These are phyloP conservation scores for Apantesis nais DNA, from an alignment of 2,888 invertebrate species.

Conservation along the genomic window DNA sequence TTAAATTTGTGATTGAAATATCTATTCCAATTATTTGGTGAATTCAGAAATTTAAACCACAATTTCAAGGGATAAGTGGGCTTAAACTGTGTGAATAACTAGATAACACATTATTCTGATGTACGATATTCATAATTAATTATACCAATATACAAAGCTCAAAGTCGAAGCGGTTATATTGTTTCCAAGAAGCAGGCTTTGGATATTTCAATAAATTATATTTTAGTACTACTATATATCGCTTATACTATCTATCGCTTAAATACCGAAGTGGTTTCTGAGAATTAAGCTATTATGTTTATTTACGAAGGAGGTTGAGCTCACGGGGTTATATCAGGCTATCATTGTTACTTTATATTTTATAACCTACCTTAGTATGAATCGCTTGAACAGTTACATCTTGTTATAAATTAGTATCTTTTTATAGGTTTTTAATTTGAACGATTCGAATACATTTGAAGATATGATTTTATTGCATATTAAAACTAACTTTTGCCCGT, in stretches of 20 bases:
- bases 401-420: slow-evolving; percentile 26
- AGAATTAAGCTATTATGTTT: slow-evolving; percentile 24
- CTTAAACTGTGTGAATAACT: neutral
- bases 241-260: slow-evolving; percentile 37
- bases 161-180: slow-evolving; percentile 9
- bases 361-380: slow-evolving; percentile 19
- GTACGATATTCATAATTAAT: neutral
- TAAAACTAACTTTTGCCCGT: neutral
- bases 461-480: neutral
- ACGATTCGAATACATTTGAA: slow-evolving; percentile 13
- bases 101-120: neutral
- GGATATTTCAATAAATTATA: slow-evolving; percentile 32
- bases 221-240: slow-evolving; percentile 29
- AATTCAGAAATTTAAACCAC: neutral
- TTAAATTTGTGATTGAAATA: neutral
- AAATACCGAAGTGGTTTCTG: slow-evolving; percentile 27
- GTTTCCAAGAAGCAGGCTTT: slow-evolving; percentile 28
- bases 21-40: neutral
- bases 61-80: neutral
- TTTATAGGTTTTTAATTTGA: slow-evolving; percentile 35
- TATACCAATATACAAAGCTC: neutral
- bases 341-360: slow-evolving; percentile 25
- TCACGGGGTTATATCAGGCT: slow-evolving; percentile 14
- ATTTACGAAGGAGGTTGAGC: slow-evolving; percentile 18
- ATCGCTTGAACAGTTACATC: slow-evolving; percentile 33